Percentiles rank a stretch among this genome's conserved stretches.
Conservation (phyloP, 2,797 vertebrate genomes). For the Cuculus canorus region DNA sequence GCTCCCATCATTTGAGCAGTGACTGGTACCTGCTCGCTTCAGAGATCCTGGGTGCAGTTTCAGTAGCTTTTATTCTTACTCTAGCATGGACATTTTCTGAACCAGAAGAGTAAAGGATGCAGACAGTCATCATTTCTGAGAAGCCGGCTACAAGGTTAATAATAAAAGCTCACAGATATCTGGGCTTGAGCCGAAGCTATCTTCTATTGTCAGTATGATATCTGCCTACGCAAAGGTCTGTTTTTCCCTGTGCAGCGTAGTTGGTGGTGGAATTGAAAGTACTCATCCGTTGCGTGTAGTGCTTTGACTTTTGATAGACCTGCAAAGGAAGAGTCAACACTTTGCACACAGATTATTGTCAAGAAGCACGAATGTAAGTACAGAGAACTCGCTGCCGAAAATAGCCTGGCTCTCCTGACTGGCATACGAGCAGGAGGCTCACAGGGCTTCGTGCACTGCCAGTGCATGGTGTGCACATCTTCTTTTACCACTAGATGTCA, state of each 20-base stretch:
- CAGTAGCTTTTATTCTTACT: not conserved
- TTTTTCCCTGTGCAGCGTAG: not conserved
- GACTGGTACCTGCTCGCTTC: not conserved
- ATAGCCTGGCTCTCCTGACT: not conserved
- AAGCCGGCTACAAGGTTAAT: not conserved
- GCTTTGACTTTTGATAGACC: not conserved
- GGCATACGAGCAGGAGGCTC: rapidly evolving
- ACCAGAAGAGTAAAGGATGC: not conserved
- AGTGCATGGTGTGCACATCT: not conserved
- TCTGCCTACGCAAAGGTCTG: not conserved
- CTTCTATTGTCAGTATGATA: not conserved
- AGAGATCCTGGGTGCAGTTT: not conserved
- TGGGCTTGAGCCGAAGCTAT: not conserved
- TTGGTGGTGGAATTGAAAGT: not conserved
- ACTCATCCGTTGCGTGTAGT: not conserved
- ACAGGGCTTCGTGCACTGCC: not conserved
- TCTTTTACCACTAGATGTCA: conserved; percentile 56
- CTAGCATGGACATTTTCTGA: not conserved
- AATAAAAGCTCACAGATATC: not conserved
- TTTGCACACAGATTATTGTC: not conserved
- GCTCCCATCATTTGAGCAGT: not conserved
- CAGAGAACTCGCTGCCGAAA: not conserved
- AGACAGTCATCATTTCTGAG: not conserved
- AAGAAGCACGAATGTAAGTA: not conserved
- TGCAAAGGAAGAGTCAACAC: not conserved